These are phyloP conservation scores for Grammomys dolichurus DNA, from an alignment of 2,113 vertebrate genomes.

Conservation along the genomic window DNA sequence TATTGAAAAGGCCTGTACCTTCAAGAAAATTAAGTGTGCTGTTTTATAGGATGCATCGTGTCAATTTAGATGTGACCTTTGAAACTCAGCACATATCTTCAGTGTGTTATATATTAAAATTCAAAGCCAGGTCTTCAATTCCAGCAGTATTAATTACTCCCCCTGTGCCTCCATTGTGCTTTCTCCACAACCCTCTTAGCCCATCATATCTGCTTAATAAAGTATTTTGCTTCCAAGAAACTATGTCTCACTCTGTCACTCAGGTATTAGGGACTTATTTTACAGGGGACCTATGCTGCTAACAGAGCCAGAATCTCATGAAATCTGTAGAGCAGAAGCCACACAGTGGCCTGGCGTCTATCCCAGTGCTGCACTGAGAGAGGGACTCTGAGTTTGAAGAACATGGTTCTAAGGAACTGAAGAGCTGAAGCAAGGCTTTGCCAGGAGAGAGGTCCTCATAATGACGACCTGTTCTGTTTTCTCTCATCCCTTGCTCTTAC, in stretches of 20 bases:
- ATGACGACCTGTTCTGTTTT: not conserved
- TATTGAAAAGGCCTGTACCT: not conserved
- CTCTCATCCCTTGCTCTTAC: not conserved
- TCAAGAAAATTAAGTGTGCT: slow-evolving; percentile 59
- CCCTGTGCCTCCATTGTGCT: slow-evolving; percentile 34
- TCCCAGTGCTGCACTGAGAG: not conserved
- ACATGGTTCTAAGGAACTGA: not conserved
- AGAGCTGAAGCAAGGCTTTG: not conserved
- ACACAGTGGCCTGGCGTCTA: not conserved
- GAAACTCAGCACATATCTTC: slow-evolving; percentile 62
- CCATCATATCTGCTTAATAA: slow-evolving; percentile 74
- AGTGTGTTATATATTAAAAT: slow-evolving; percentile 47
- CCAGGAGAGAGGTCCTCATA: not conserved
- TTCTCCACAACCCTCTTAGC: slow-evolving; percentile 48
- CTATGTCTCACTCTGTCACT: slow-evolving; percentile 43
- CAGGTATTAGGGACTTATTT: slow-evolving; percentile 57
- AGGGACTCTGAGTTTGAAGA: not conserved
- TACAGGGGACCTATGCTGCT: slow-evolving; percentile 30
- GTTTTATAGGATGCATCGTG: slow-evolving; percentile 55
- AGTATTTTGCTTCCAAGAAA: slow-evolving; percentile 67
- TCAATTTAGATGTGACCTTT: slow-evolving; percentile 72
- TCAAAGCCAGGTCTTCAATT: slow-evolving; percentile 63
- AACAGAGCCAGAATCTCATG: slow-evolving; percentile 49
- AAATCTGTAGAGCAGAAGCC: slow-evolving; percentile 38
- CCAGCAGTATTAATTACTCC: slow-evolving; percentile 73